A percentile compares a stretch with the other conserved stretches of the same genome.
phyloP scores from a whole-genome alignment of 2,888 invertebrate species.

The Lasioglossum vierecki region DNA sequence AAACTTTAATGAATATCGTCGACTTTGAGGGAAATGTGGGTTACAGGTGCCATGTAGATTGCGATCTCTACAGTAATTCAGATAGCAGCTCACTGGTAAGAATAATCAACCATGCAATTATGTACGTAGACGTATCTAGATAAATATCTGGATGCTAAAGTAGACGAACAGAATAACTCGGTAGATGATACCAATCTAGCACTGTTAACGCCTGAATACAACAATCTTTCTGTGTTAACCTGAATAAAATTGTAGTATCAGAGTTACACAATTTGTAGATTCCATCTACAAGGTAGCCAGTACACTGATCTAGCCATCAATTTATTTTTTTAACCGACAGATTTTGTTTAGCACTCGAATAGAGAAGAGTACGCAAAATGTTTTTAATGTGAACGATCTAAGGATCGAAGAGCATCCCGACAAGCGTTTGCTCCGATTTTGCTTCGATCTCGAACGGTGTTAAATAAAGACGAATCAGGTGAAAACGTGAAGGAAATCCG shows the following conservation, averaged over 20 bases:
- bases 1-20: not conserved
- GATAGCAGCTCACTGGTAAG: not conserved
- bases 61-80: not conserved
- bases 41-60: not conserved
- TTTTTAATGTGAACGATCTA: too few relatives aligned
- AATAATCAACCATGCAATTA: not conserved
- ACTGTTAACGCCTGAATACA: not conserved
- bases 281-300: too few relatives aligned
- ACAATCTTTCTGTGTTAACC: not conserved
- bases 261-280: too few relatives aligned
- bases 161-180: not conserved
- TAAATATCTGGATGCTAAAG: not conserved
- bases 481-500: not conserved
- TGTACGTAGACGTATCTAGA: not conserved
- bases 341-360: too few relatives aligned
- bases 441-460: not conserved
- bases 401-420: too few relatives aligned
- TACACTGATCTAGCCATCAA: too few relatives aligned
- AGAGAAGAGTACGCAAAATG: too few relatives aligned
- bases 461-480: conserved; percentile 1
- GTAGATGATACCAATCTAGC: not conserved
- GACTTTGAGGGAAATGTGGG: not conserved
- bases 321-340: too few relatives aligned
- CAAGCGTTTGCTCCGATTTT: too few relatives aligned
- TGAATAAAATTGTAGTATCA: not conserved